Evolutionary conservation across 1,140 invertebrate species (phyloP).

Genomic region (Mactra quadrangularis): DNA sequence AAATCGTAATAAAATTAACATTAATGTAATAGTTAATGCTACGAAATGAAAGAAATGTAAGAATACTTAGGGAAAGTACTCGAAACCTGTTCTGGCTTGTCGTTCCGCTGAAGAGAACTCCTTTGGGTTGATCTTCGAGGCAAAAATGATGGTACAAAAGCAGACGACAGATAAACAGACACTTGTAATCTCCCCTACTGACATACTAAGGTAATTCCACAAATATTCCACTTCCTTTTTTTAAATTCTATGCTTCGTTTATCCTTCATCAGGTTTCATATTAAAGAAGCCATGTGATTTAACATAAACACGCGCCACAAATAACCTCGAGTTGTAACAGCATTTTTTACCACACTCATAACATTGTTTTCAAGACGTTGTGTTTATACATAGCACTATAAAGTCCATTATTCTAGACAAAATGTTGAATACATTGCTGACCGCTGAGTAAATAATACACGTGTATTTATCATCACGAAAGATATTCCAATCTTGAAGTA

Average conservation of each 20-base stretch:
- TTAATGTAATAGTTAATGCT: background rate
- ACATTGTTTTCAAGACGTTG: background rate
- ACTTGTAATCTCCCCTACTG: slow-evolving; percentile 2
- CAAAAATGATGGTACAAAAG: background rate
- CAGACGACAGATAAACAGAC: slow-evolving; percentile 40
- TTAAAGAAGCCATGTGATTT: background rate
- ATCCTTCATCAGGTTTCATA: background rate
- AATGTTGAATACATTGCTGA: background rate
- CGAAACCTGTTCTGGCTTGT: slow-evolving; percentile 26
- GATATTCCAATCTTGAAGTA: slow-evolving; percentile 12
- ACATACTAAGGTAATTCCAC: slow-evolving; percentile 41
- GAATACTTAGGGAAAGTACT: background rate
- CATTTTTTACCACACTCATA: background rate
- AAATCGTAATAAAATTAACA: background rate
- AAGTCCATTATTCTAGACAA: background rate
- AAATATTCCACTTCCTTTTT: background rate
- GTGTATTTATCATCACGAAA: background rate
- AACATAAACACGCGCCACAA: too few species aligned
- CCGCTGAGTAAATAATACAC: background rate
- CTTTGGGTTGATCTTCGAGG: background rate
- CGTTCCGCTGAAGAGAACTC: background rate
- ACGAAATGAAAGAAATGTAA: slow-evolving; percentile 3
- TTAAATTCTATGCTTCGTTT: slow-evolving; percentile 10
- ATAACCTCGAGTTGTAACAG: too few species aligned
- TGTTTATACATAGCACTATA: background rate